Conservation (phyloP, 1,140 invertebrate species). For the Dolichoris vasculosae region DNA sequence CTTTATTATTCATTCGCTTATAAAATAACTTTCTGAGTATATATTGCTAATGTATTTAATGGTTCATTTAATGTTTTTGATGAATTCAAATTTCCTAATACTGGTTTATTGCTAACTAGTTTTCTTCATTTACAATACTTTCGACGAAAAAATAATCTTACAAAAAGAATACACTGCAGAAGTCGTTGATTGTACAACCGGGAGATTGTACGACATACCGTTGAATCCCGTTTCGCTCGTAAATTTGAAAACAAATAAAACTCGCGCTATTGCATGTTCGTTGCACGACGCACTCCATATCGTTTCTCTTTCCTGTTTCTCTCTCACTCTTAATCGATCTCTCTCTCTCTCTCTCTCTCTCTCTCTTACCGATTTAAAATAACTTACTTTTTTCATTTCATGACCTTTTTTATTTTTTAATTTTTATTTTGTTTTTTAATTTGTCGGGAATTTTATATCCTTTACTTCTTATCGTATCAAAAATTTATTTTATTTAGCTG, state of each 20-base stretch:
- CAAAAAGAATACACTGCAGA: conserved; percentile 7
- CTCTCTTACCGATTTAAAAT: neutral
- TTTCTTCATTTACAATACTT: neutral
- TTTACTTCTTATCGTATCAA: neutral
- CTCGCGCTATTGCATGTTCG: conserved; percentile 35
- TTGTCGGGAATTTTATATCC: neutral
- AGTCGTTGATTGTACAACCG: neutral
- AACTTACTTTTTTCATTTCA: neutral
- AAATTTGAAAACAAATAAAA: conserved; percentile 45
- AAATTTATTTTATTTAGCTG: neutral
- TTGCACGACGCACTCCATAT: neutral
- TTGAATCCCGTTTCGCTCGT: conserved; percentile 39
- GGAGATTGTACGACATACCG: neutral
- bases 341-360: neutral
- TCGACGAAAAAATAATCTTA: neutral
- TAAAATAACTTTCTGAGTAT: neutral
- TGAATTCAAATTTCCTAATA: neutral
- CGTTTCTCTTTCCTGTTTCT: neutral
- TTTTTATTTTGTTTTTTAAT: neutral
- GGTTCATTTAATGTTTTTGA: neutral
- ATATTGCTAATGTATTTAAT: neutral
- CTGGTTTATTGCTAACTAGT: neutral
- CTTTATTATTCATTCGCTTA: neutral
- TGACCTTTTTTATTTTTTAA: neutral
- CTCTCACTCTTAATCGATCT: neutral